Evolutionary conservation across 2,113 vertebrate species (phyloP), one percentile per base, ranked within the genome.

Genomic region (Hippopotamus amphibius): DNA sequence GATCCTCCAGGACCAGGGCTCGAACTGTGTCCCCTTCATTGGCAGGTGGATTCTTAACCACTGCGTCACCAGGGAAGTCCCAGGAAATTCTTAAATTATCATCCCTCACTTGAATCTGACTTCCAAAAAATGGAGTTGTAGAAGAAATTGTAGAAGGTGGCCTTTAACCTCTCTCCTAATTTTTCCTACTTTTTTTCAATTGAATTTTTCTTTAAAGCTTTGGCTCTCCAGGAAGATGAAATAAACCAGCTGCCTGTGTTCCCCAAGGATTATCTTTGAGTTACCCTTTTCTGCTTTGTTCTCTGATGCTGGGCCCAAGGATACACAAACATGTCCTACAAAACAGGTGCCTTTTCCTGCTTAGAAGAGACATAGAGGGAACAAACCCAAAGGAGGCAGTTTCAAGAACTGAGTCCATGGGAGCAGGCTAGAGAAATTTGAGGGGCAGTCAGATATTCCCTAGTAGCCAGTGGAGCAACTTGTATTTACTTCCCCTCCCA

Each of bases 151-250:
- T 41, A 48, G 87, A 37, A 63, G 46, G 69, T 71, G 41, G 37
- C 57, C 46, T 88, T 26, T 84, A 66, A 59, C 9, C 11, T 24
- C 22, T 87, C 69, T 82, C 46, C 33, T 84, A 46, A n/a, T 88
- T 88, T 95, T 89, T 48, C 10, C 10, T 55, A 7, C 16, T 53
- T 57, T 61, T 92, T 30, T 59, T 9, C 55, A 53, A 4, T 26
- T 86, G 5, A 41, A 43, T 76, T 95, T 97, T 92, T 33, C 80
- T 88, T 26, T 74, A 87, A 92, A 82, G 14, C 57, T 80, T 3
- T 92, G 37, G 17, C 86, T 86, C 69, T 94, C 37, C 17, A 41
- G 33, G 50, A 85, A 46, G 59, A 91, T 19, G 74, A 43, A 65
- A 48, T 9, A 72, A 66, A n/a, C 61, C 43, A 13, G 28, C 33